Percentiles rank a stretch among this genome's conserved stretches.
Conservation (phyloP, 2,888 invertebrate genomes). For the Neoascia interrupta region DNA sequence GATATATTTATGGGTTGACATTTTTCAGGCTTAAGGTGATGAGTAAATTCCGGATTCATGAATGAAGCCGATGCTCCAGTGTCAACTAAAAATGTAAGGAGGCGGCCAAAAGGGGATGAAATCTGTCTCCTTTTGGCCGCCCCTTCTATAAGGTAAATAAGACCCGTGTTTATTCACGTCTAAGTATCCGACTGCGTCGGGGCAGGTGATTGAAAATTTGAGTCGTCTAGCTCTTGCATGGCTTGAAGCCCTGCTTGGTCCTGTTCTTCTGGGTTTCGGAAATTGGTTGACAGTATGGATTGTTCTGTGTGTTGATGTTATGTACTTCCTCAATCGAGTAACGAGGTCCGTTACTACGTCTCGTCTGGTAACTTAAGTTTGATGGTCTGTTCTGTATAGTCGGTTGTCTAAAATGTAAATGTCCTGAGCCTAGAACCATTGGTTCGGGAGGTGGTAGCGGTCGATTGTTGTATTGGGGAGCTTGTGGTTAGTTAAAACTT, state of each 20-base stretch:
- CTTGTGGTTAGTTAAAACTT: too few relatives aligned
- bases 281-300: too few relatives aligned
- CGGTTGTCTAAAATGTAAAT: not conserved
- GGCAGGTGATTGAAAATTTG: slow-evolving; percentile 3
- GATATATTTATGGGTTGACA: slow-evolving; percentile 4
- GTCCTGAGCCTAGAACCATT: slow-evolving; percentile 3
- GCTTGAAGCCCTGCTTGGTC: not conserved
- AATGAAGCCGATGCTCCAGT: slow-evolving; percentile 6
- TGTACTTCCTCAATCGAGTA: slow-evolving; percentile 2
- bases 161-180: slow-evolving; percentile 31
- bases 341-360: not conserved
- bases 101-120: slow-evolving; percentile 18
- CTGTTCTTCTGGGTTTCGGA: not conserved
- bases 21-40: not conserved
- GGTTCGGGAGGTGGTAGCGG: not conserved
- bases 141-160: not conserved
- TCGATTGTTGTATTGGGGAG: not conserved
- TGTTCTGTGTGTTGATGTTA: not conserved
- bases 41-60: slow-evolving; percentile 6
- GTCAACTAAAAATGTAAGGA: slow-evolving; percentile 7
- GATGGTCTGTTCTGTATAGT: not conserved
- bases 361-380: not conserved
- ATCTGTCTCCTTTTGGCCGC: too few relatives aligned
- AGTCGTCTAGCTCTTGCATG: not conserved
- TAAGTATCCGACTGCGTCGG: slow-evolving; percentile 22